Base-by-base conservation (phyloP, 2,888 invertebrate species). In the Erannis defoliaria region DNA sequence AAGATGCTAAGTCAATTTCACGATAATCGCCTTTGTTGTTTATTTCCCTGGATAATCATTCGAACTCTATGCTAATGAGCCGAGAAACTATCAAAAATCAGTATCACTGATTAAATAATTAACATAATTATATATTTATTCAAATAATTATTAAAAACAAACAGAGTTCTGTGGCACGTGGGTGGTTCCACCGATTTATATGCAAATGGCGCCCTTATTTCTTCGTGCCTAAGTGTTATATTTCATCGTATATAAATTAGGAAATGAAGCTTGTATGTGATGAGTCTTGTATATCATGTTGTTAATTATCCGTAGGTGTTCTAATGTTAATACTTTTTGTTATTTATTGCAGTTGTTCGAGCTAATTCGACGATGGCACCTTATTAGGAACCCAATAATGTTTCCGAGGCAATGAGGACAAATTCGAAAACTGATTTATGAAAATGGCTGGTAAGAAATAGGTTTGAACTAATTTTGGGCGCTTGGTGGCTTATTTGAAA, bases 81-180 rank as follows among this genome's bases (percentile, higher is more conserved):
- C 38, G 46, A 51, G 49, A 43, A 43, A 65, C 62, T 50, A 55
- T 70, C 61, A 57, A 62, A 65, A 67, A 67, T 70, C 64, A 46
- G 62, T 66, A 70, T 64, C 62, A 62, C 46, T 55, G 63, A 62
- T 62, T 57, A 66, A 51, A 62, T 66, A 55, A 66, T 70, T 85
- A 84, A 78, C 87, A 88, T 88, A 88, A 89, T 86, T 85, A 87
- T 81, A 75, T 79, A 84, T 86, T 86, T 87, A 88, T 87, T 86
- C 74, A 86, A 86, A 89, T 83, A 65, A 73, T 66, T 77, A 82
- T 82, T 58, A 80, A 82, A 84, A 84, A 80, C 70, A 74, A 72
- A 72, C 70, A 66, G 48, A 50, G 45, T 61, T 48, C 18, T 75
- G 55, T 29, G 49, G 68, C 75, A 81, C 78, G 87, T 88, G 82